Conservation (phyloP, 2,888 invertebrate genomes). For the Girardia tigrina region DNA sequence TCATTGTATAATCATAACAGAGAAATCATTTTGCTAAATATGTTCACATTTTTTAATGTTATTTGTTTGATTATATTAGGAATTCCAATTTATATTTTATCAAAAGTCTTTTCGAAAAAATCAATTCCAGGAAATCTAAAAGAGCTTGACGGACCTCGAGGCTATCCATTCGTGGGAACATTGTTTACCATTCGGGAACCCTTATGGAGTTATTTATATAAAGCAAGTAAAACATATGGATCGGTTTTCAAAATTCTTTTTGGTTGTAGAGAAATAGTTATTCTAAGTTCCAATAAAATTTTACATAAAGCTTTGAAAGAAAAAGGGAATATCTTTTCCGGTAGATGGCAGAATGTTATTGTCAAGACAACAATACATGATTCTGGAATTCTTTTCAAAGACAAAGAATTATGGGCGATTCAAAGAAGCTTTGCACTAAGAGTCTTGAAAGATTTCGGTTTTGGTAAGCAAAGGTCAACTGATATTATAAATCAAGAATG, state of each 20-base stretch:
- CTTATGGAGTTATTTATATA: neutral
- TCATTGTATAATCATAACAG: too few species aligned
- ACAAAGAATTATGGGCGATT: slow-evolving; percentile 25
- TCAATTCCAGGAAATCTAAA: neutral
- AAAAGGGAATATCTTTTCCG: neutral
- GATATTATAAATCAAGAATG: slow-evolving; percentile 15
- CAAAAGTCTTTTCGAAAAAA: neutral
- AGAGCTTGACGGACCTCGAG: neutral
- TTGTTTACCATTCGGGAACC: neutral
- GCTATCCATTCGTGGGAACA: neutral
- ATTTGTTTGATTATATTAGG: too few species aligned
- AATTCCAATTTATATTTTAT: neutral
- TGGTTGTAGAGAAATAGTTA: slow-evolving; percentile 24
- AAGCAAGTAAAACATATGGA: slow-evolving; percentile 23
- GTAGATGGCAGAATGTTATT: neutral
- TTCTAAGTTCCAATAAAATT: slow-evolving; percentile 28
- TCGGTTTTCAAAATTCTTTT: neutral
- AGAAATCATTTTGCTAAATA: too few species aligned
- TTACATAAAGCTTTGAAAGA: slow-evolving; percentile 23
- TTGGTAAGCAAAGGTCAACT: slow-evolving; percentile 28
- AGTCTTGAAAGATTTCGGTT: slow-evolving; percentile 29
- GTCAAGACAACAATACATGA: neutral
- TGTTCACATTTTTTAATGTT: too few species aligned
- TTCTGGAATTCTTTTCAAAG: neutral
- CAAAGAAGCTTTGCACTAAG: slow-evolving; percentile 30